Conservation (phyloP, 2,113 vertebrate genomes). For the Delphinapterus leucas region DNA sequence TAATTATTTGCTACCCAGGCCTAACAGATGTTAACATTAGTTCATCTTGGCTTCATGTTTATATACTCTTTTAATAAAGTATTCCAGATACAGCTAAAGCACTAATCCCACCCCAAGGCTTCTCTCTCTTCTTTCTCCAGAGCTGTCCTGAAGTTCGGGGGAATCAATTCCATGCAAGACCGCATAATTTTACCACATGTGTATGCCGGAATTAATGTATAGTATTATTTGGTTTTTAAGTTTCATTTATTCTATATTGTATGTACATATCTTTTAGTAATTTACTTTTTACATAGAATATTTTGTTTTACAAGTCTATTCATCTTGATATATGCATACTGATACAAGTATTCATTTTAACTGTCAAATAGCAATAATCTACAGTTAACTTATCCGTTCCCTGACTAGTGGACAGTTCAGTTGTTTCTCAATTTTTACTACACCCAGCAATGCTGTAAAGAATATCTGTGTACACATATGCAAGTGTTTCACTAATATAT, state of each 20-base stretch:
- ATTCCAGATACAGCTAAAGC: neutral
- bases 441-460: neutral
- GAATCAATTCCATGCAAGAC: neutral
- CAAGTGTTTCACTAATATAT: neutral
- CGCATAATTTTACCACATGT: neutral
- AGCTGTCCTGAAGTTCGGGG: neutral
- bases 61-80: neutral
- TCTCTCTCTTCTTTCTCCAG: neutral
- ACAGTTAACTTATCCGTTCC: neutral
- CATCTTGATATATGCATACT: neutral
- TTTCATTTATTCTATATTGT: neutral
- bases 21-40: neutral
- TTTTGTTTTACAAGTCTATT: conserved; percentile 11
- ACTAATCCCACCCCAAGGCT: neutral
- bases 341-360: neutral
- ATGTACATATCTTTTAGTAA: neutral
- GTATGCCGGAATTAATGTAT: neutral
- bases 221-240: neutral
- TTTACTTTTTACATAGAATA: neutral
- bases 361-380: neutral
- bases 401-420: neutral
- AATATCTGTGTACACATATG: neutral
- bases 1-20: neutral
- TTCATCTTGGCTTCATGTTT: neutral
- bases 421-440: neutral